phyloP scores from a whole-genome alignment of 1,140 invertebrate species.

The Cardiocondyla obscurior region DNA sequence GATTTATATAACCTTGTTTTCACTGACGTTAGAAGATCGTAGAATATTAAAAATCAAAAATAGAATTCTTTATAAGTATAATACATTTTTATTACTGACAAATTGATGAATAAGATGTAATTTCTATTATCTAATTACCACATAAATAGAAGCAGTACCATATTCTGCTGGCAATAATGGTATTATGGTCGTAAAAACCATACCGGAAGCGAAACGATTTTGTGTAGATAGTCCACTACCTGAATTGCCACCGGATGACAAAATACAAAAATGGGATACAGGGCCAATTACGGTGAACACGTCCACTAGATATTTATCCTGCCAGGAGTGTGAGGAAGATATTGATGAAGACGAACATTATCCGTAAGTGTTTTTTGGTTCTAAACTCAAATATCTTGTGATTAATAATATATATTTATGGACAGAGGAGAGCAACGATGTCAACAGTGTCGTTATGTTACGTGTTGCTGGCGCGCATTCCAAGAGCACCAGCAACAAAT shows the following conservation, averaged over 20 bases:
- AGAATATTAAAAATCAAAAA: background rate
- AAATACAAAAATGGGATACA: constrained; percentile 76
- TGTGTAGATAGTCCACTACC: constrained; percentile 73
- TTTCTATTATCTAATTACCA: background rate
- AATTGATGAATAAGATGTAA: background rate
- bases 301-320: constrained; percentile 78
- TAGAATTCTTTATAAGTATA: background rate
- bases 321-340: constrained; percentile 89
- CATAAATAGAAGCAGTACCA: constrained; percentile 77
- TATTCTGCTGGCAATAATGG: constrained; percentile 75
- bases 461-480: constrained; percentile 90
- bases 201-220: constrained; percentile 78
- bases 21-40: background rate
- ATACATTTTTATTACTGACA: background rate
- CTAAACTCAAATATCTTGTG: background rate
- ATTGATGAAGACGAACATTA: constrained; percentile 88
- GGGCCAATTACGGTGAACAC: constrained; percentile 77
- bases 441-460: constrained; percentile 90
- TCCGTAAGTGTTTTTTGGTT: constrained; percentile 84
- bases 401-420: constrained; percentile 63
- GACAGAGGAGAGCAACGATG: constrained; percentile 89
- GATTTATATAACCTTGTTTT: background rate
- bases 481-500: constrained; percentile 88
- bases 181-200: constrained; percentile 81
- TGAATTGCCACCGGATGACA: constrained; percentile 71